Conservation (phyloP, 2,888 invertebrate genomes). For the Tachina grossa region DNA sequence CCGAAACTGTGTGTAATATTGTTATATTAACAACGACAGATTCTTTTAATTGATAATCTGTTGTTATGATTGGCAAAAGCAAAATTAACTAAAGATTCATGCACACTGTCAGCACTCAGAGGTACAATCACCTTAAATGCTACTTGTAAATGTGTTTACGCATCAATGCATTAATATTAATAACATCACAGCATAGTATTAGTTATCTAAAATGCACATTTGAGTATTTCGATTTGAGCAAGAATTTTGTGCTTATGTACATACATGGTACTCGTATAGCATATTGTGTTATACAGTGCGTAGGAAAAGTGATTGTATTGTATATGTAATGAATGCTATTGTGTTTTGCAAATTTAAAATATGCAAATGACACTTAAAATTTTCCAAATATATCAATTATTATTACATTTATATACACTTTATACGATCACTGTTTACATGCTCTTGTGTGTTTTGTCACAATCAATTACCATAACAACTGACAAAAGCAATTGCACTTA, state of each 20-base stretch:
- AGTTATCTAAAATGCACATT: background rate
- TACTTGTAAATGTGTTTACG: no score
- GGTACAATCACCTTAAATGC: background rate
- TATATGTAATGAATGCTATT: background rate
- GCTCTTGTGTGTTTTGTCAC: conserved; percentile 39
- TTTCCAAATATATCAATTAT: background rate
- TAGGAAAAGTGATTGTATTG: background rate
- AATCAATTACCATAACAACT: conserved; percentile 56
- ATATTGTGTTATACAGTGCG: background rate
- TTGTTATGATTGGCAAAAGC: conserved; percentile 16
- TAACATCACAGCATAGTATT: background rate
- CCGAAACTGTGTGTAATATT: background rate
- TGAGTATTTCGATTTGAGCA: background rate
- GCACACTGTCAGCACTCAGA: background rate
- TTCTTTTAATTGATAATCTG: conserved; percentile 14
- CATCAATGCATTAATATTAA: background rate
- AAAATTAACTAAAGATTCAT: background rate
- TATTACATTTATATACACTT: background rate
- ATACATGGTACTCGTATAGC: background rate
- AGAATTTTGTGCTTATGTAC: background rate
- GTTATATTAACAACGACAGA: background rate
- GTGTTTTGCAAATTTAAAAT: background rate
- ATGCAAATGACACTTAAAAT: background rate
- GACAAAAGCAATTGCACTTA: conserved; percentile 51
- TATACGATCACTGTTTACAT: conserved; percentile 1